phyloP scores from a whole-genome alignment of 2,797 vertebrate genomes.

The Xerus rutilus region DNA sequence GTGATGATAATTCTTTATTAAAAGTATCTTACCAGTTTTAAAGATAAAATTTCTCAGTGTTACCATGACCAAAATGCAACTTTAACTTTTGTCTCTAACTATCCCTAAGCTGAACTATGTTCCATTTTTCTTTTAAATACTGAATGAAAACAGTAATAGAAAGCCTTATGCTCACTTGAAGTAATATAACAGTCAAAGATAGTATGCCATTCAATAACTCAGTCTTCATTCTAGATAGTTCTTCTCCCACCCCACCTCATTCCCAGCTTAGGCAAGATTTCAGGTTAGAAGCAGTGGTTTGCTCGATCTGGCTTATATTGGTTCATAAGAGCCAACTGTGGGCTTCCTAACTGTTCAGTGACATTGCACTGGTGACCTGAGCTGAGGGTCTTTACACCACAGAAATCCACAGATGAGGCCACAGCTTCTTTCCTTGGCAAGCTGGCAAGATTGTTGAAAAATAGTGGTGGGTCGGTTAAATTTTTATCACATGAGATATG shows the following conservation, averaged over 20 bases:
- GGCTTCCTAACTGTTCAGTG: background rate
- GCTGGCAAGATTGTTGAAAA: background rate
- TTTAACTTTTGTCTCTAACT: background rate
- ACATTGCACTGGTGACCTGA: background rate
- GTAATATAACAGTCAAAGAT: background rate
- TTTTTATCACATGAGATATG: background rate
- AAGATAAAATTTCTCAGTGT: conserved; percentile 6
- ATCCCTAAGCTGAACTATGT: background rate
- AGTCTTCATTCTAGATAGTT: background rate
- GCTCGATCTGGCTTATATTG: background rate
- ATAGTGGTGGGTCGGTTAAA: background rate
- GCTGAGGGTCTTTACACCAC: background rate
- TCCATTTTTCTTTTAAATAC: background rate
- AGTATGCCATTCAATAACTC: background rate
- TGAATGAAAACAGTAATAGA: background rate
- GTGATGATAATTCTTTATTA: background rate
- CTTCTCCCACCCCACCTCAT: background rate
- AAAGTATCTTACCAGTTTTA: conserved; percentile 8
- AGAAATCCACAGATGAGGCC: background rate
- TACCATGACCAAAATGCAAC: background rate
- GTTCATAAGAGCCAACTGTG: background rate
- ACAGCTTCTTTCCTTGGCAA: background rate
- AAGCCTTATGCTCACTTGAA: background rate
- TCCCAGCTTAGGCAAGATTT: background rate
- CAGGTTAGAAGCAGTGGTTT: background rate